These are phyloP conservation scores for Sesamia inferens DNA, from an alignment of 2,888 invertebrate genomes.

Conservation along the genomic window DNA sequence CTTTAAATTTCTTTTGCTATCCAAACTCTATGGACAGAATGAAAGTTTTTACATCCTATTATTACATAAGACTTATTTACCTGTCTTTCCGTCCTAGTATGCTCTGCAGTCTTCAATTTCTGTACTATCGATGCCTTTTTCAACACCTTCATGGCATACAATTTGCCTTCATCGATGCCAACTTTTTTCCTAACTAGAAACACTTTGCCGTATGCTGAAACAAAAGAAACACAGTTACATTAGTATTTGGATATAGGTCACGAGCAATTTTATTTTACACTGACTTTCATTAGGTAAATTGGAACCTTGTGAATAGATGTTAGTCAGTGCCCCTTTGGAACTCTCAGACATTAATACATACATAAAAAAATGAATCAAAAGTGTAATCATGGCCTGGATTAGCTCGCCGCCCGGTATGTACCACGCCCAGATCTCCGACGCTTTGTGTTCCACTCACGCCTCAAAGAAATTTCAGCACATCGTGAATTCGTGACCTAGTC, in stretches of 20 bases:
- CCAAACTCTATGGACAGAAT: not conserved
- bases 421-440: no score
- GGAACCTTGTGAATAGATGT: not conserved
- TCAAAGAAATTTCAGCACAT: no score
- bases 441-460: no score
- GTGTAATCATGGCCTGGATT: not conserved
- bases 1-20: not conserved
- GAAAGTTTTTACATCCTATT: not conserved
- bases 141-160: conserved; percentile 99
- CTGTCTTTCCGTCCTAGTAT: conserved; percentile 98
- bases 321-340: not conserved
- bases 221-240: conserved; percentile 68
- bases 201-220: conserved; percentile 98
- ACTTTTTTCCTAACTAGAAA: conserved; percentile 98
- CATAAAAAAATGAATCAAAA: not conserved
- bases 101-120: conserved; percentile 98
- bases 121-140: conserved; percentile 98
- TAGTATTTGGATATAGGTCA: conserved; percentile 4
- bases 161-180: conserved; percentile 95
- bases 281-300: not conserved
- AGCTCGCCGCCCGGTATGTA: no score
- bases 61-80: conserved; percentile 71
- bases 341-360: not conserved
- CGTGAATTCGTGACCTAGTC: no score
- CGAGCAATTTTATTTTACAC: not conserved